phyloP scores from a whole-genome alignment of 2,888 invertebrate genomes.

The Hirudinaria manillensis region DNA sequence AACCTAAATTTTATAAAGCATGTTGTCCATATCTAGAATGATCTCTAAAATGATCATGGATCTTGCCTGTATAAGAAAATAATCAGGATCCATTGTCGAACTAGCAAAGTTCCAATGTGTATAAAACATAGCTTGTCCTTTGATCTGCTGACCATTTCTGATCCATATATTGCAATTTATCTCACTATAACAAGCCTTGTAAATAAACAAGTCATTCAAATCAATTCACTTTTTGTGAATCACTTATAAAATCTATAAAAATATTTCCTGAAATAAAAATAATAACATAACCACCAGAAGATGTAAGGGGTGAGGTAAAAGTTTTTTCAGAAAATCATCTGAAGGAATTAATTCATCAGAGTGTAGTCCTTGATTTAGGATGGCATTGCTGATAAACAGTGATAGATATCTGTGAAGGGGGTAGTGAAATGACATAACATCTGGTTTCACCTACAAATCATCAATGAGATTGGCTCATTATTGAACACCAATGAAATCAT shows the following conservation, averaged over 20 bases:
- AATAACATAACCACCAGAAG: constrained; percentile 27
- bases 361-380: constrained; percentile 64
- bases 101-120: constrained; percentile 97
- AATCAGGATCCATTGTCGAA: constrained; percentile 94
- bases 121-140: constrained; percentile 98
- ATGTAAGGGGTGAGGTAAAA: constrained; percentile 83
- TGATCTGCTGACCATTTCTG: constrained; percentile 90
- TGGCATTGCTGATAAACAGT: constrained; percentile 70
- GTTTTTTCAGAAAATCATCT: constrained; percentile 58
- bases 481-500: too few relatives aligned
- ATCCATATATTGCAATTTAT: constrained; percentile 91
- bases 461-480: not conserved
- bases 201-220: not conserved
- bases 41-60: not conserved
- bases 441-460: constrained; percentile 47
- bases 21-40: not conserved
- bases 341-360: constrained; percentile 75
- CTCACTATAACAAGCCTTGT: constrained; percentile 85
- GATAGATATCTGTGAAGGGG: constrained; percentile 91
- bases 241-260: not conserved
- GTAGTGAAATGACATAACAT: constrained; percentile 87
- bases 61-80: constrained; percentile 75
- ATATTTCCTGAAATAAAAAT: not conserved
- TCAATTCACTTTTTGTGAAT: not conserved
- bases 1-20: constrained; percentile 55